Conservation (phyloP, 2,888 invertebrate genomes). For the Amiota minor region DNA sequence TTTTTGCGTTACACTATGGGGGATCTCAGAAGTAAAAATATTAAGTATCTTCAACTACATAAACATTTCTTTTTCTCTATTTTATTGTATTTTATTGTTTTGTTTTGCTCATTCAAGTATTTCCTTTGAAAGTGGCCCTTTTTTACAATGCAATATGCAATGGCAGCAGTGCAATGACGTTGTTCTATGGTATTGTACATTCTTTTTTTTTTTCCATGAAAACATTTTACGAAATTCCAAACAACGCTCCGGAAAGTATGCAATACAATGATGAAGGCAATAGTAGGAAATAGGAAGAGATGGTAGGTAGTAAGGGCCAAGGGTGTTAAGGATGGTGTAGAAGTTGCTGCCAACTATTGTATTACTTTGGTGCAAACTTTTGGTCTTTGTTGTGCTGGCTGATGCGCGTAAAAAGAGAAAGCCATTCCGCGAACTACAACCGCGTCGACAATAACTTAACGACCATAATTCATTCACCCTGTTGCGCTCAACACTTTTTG, state of each 20-base stretch:
- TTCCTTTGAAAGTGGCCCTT: slow-evolving; percentile 44
- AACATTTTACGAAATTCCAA: slow-evolving; percentile 4
- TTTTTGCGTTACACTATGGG: slow-evolving; percentile 20
- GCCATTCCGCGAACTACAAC: neutral
- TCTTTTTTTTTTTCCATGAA: too few relatives aligned
- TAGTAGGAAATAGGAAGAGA: neutral
- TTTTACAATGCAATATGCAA: neutral
- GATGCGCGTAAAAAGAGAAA: neutral
- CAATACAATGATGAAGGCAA: neutral
- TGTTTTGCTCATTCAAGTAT: slow-evolving; percentile 54
- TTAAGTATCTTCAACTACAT: slow-evolving; percentile 41
- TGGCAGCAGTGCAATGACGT: too few relatives aligned
- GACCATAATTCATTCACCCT: slow-evolving; percentile 69
- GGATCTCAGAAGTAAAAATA: slow-evolving; percentile 35
- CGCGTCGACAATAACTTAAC: slow-evolving; percentile 62
- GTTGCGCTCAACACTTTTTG: slow-evolving; percentile 49
- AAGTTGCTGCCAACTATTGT: slow-evolving; percentile 7
- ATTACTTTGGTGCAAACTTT: slow-evolving; percentile 45
- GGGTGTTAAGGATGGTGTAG: neutral
- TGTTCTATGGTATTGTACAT: too few relatives aligned
- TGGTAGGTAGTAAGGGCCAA: neutral
- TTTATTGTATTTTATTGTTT: neutral
- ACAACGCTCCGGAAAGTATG: slow-evolving; percentile 1
- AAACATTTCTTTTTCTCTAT: slow-evolving; percentile 16
- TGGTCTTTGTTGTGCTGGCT: slow-evolving; percentile 33